Evolutionary conservation across 2,888 invertebrate species (phyloP).

Genomic region (Hydraecia micacea): DNA sequence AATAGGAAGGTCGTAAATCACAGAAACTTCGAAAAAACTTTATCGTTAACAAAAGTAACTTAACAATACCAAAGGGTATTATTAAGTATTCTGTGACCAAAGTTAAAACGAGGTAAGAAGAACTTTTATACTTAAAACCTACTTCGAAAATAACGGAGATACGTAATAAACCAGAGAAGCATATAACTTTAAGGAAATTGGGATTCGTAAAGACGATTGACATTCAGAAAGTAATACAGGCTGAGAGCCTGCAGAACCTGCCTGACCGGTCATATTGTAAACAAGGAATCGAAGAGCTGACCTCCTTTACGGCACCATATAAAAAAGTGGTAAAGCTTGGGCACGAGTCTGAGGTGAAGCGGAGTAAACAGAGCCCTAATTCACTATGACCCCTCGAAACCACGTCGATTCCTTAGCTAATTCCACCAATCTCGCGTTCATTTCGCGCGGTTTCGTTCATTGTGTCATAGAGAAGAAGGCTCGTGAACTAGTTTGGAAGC

Average conservation of each 20-base stretch:
- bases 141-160: neutral
- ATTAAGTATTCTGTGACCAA: too few species aligned
- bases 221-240: slow-evolving; percentile 37
- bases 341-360: neutral
- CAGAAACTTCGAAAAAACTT: neutral
- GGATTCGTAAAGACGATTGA: slow-evolving; percentile 23
- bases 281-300: slow-evolving; percentile 40
- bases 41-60: neutral
- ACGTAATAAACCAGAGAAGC: neutral
- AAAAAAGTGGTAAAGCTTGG: neutral
- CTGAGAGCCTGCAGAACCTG: slow-evolving; percentile 15
- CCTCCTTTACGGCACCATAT: neutral
- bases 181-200: slow-evolving; percentile 10
- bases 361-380: too few species aligned
- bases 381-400: too few species aligned
- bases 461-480: too few species aligned
- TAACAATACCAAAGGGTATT: neutral
- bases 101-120: neutral
- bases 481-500: too few species aligned
- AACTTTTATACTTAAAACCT: neutral
- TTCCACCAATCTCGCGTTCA: too few species aligned
- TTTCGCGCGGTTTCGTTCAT: too few species aligned
- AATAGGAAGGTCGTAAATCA: neutral
- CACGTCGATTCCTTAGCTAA: too few species aligned
- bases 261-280: slow-evolving; percentile 41